phyloP scores from a whole-genome alignment of 1,140 invertebrate genomes.

The Drosophila ironensis region DNA sequence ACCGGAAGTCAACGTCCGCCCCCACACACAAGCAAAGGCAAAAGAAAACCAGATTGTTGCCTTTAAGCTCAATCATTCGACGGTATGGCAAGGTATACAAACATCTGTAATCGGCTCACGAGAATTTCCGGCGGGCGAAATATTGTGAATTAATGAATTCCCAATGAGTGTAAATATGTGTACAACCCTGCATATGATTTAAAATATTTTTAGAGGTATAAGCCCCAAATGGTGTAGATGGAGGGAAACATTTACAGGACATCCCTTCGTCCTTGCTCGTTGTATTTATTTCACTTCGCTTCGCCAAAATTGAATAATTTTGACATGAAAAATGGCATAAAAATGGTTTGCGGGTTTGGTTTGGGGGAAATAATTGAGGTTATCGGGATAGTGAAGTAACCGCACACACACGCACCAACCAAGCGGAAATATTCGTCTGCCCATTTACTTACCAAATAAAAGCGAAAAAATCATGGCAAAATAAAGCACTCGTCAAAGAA shows the following conservation, averaged over 20 bases:
- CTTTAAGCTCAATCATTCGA: neutral
- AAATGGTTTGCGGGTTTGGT: slow-evolving; percentile 12
- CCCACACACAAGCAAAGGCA: neutral
- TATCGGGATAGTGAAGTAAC: slow-evolving; percentile 3
- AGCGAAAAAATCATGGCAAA: neutral
- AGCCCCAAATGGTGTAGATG: too few species aligned
- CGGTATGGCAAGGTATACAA: neutral
- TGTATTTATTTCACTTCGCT: slow-evolving; percentile 33
- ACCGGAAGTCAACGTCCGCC: slow-evolving; percentile 14
- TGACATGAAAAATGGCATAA: slow-evolving; percentile 58
- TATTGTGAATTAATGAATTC: too few species aligned
- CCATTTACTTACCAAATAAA: neutral
- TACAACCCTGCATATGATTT: too few species aligned
- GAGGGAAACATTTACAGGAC: too few species aligned
- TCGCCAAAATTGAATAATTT: slow-evolving; percentile 68
- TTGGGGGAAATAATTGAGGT: neutral
- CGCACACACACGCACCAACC: slow-evolving; percentile 16
- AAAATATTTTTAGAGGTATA: too few species aligned
- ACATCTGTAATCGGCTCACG: too few species aligned
- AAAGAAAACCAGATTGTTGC: neutral
- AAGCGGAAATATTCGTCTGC: slow-evolving; percentile 24
- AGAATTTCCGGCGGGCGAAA: too few species aligned
- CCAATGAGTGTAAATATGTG: too few species aligned
- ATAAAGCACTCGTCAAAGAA: neutral
- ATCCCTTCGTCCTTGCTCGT: neutral